Evolutionary conservation across 2,797 vertebrate genomes (phyloP), one percentile per base, ranked within the genome.

Genomic region (Apogon talboti): DNA sequence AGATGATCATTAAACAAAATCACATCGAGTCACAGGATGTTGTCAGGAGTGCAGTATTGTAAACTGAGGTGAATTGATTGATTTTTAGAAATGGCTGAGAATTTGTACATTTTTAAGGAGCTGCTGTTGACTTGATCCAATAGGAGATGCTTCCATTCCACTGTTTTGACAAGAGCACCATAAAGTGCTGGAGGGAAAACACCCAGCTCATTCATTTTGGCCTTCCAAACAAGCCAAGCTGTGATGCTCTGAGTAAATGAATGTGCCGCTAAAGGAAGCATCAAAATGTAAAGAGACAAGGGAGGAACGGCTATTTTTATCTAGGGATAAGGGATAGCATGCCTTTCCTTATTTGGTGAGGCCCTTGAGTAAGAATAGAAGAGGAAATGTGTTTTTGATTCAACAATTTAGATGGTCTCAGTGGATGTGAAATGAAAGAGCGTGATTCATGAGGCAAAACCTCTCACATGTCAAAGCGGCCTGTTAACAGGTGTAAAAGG

Each of bases 331-430:
- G 75, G 71, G 65, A 81, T 81, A 87, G 79, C 91, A 94, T 94
- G 87, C 92, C 88, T 94, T 94, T 53, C 94, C 94, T 94, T 95
- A 93, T 94, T 94, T 92, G 93, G 94, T 1, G 53, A 84, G 54
- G 53, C 67, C 74, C 62, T 41, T 1, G 58, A 53, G 85, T 76
- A 76, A 81, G 81, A 87, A 78, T 73, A 85, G 82, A 76, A 61
- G 67, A 79, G 76, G 80, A 90, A 88, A 78, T 87, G 82, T 84
- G 54, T 83, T 79, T 86, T 76, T 78, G 66, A 84, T 75, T 79
- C 42, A 62, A 69, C 61, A 65, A 74, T 81, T 82, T 59, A 72
- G 14, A 77, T 52, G 4, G 45, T 74, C 63, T 73, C 14, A 7
- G 59, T 74, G 54, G 58, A 79, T 59, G 60, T 65, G 6, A 55